phyloP scores from a whole-genome alignment of 2,888 invertebrate species.

The Bombyx huttoni region DNA sequence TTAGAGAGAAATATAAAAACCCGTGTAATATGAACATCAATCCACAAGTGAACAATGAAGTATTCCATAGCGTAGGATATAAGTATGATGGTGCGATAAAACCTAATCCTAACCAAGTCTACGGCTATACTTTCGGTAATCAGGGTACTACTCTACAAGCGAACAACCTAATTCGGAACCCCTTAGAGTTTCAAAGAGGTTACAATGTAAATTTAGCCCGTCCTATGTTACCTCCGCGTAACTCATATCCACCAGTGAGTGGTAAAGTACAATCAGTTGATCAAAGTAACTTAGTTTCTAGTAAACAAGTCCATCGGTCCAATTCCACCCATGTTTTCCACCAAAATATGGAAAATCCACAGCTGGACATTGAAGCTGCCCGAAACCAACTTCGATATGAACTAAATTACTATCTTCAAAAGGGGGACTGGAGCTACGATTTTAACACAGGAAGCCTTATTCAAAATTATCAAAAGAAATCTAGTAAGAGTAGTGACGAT shows the following conservation, averaged over 20 bases:
- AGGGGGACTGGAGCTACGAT: conserved; percentile 67
- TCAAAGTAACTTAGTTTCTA: conserved; percentile 61
- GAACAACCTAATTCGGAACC: conserved; percentile 68
- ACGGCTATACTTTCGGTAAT: conserved; percentile 69
- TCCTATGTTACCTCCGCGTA: conserved; percentile 74
- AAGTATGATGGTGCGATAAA: conserved; percentile 53
- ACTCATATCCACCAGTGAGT: conserved; percentile 75
- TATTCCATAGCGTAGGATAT: conserved; percentile 59
- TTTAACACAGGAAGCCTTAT: conserved; percentile 63
- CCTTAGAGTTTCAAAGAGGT: conserved; percentile 71
- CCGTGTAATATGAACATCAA: conserved; percentile 53
- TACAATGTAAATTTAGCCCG: conserved; percentile 71
- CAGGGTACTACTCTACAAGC: conserved; percentile 67
- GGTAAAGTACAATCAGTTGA: conserved; percentile 69
- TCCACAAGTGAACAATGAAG: conserved; percentile 51
- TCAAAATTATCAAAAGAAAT: conserved; percentile 66
- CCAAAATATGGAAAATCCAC: conserved; percentile 51
- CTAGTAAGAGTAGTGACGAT: conserved; percentile 65
- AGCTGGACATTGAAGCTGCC: conserved; percentile 58
- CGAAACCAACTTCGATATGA: conserved; percentile 62
- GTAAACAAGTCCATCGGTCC: conserved; percentile 73
- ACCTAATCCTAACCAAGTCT: conserved; percentile 59
- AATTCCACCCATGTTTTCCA: conserved; percentile 74
- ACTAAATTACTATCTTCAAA: conserved; percentile 62
- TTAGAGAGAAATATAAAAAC: conserved; percentile 76